phyloP scores from a whole-genome alignment of 1,140 invertebrate genomes.

The Dendroctonus ponderosae region DNA sequence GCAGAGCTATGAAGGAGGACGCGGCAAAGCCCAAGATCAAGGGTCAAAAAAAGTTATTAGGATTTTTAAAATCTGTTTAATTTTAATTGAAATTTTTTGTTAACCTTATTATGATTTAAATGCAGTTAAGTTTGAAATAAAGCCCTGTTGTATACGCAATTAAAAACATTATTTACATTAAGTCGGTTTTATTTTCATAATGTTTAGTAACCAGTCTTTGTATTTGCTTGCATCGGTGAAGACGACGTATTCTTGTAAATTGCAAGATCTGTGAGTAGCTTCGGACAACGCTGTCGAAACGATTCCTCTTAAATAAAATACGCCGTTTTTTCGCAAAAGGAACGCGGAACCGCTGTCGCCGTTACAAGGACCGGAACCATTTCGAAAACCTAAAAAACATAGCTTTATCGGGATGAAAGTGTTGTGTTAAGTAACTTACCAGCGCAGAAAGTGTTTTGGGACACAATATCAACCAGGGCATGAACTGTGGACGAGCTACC shows the following conservation, averaged over 20 bases:
- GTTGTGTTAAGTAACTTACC: slow-evolving; percentile 45
- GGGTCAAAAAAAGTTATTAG: slow-evolving; percentile 5
- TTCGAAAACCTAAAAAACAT: slow-evolving; percentile 42
- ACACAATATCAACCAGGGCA: slow-evolving; percentile 52
- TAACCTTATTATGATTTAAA: not conserved
- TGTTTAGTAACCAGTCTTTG: slow-evolving; percentile 47
- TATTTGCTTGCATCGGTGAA: slow-evolving; percentile 57
- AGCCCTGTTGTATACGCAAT: not conserved
- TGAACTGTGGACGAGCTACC: slow-evolving; percentile 13
- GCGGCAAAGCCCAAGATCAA: not conserved
- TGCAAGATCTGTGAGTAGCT: slow-evolving; percentile 48
- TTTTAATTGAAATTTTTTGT: not conserved
- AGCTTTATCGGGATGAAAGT: slow-evolving; percentile 5
- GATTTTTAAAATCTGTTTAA: slow-evolving; percentile 14
- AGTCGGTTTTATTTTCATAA: not conserved
- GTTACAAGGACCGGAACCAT: slow-evolving; percentile 46
- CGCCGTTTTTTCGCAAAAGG: slow-evolving; percentile 40
- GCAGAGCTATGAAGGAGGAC: not conserved
- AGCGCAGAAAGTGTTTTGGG: slow-evolving; percentile 59
- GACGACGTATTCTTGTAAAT: slow-evolving; percentile 54
- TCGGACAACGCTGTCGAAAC: slow-evolving; percentile 53
- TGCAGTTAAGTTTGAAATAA: not conserved
- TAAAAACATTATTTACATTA: not conserved
- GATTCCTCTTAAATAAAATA: slow-evolving; percentile 55
- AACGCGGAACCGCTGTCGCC: slow-evolving; percentile 48